Evolutionary conservation across 2,797 vertebrate genomes (phyloP).

Genomic region (Denticeps clupeoides): DNA sequence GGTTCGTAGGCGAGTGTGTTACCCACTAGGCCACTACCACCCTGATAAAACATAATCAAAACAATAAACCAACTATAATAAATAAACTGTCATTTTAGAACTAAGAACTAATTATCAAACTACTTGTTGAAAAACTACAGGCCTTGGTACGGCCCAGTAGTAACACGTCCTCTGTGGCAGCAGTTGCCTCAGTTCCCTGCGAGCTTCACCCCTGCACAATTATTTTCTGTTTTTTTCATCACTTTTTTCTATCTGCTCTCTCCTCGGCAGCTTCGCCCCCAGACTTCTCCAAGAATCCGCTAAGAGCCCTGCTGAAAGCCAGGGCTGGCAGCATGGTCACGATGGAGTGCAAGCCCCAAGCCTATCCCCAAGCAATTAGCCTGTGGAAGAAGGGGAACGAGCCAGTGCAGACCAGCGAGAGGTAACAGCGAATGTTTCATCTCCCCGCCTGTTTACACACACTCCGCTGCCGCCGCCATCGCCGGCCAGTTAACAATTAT

Average conservation of each 20-base stretch:
- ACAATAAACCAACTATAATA: too few species aligned
- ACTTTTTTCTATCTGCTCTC: neutral
- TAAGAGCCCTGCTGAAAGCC: conserved; percentile 77
- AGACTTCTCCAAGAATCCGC: conserved; percentile 81
- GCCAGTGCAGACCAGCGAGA: conserved; percentile 71
- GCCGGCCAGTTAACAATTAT: conserved; percentile 25
- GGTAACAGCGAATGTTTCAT: conserved; percentile 49
- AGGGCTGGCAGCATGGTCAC: conserved; percentile 77
- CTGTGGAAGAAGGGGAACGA: conserved; percentile 85
- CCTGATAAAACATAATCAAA: too few species aligned
- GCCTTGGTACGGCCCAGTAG: too few species aligned
- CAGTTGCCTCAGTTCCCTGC: neutral
- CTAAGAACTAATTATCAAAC: too few species aligned
- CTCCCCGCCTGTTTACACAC: neutral
- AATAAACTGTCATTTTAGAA: too few species aligned
- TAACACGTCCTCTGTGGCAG: too few species aligned
- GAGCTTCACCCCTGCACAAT: neutral
- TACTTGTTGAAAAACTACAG: too few species aligned
- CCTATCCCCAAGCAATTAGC: conserved; percentile 75
- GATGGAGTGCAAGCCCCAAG: conserved; percentile 83
- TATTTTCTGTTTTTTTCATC: neutral
- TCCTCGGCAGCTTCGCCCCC: conserved; percentile 75
- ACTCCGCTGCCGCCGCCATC: neutral
- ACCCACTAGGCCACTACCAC: too few species aligned
- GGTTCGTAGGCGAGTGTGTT: too few species aligned